These are phyloP conservation scores for Conger conger DNA, from an alignment of 2,113 vertebrate genomes.

Conservation along the genomic window DNA sequence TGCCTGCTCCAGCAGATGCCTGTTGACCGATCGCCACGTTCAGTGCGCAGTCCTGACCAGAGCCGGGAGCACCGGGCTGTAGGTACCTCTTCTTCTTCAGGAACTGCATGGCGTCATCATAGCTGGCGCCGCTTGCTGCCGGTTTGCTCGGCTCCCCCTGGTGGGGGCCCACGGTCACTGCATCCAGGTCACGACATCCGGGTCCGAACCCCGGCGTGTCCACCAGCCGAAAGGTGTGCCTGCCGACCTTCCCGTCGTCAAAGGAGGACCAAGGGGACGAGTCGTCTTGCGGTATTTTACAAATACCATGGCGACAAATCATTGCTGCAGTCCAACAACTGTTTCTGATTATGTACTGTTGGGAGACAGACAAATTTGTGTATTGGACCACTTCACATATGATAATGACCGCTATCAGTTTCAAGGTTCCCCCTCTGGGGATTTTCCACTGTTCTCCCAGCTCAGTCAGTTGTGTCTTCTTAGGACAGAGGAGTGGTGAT, in stretches of 20 bases:
- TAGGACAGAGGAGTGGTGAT: too few relatives aligned
- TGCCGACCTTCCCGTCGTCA: slow-evolving; percentile 89
- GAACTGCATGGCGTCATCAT: slow-evolving; percentile 98
- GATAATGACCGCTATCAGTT: too few relatives aligned
- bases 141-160: slow-evolving; percentile 88
- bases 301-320: neutral
- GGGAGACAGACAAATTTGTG: neutral
- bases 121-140: slow-evolving; percentile 89
- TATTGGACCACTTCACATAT: too few relatives aligned
- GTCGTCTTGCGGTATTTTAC: slow-evolving; percentile 62
- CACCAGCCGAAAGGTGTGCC: slow-evolving; percentile 93
- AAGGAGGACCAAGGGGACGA: slow-evolving; percentile 84
- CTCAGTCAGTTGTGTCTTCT: too few relatives aligned
- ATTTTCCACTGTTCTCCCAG: too few relatives aligned
- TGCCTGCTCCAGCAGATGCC: slow-evolving; percentile 84
- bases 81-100: slow-evolving; percentile 97
- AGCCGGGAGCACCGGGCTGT: slow-evolving; percentile 82
- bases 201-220: slow-evolving; percentile 89
- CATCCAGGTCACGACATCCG: too few relatives aligned
- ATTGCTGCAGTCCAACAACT: neutral
- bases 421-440: too few relatives aligned
- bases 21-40: slow-evolving; percentile 89
- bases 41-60: slow-evolving; percentile 83
- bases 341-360: too few relatives aligned
- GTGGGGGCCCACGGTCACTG: slow-evolving; percentile 80